Percentiles rank a stretch among this genome's conserved stretches.
Evolutionary conservation across 2,113 vertebrate species (phyloP).

Genomic region (Notothenia coriiceps): DNA sequence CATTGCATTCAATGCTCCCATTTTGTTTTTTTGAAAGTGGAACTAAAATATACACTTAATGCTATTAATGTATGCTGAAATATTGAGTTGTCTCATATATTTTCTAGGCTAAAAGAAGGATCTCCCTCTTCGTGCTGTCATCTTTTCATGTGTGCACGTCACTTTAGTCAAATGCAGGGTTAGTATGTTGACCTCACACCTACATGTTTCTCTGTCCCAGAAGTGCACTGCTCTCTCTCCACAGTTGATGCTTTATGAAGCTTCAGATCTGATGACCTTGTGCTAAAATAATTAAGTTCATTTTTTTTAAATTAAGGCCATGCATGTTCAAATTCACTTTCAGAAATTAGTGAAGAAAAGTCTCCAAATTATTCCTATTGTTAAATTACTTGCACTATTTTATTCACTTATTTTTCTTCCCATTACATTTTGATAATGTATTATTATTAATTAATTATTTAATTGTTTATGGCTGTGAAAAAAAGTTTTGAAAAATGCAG

Average conservation of each 20-base stretch:
- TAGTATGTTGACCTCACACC: conserved; percentile 38
- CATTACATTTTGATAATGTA: not conserved
- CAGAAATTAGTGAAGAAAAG: not conserved
- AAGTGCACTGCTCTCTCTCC: not conserved
- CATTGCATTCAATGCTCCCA: not conserved
- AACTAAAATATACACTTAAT: not conserved
- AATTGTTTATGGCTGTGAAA: no score
- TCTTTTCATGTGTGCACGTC: not conserved
- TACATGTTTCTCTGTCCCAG: not conserved
- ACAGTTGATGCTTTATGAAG: not conserved
- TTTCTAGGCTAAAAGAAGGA: not conserved
- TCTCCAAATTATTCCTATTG: not conserved
- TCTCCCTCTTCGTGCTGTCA: not conserved
- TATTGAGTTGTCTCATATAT: not conserved
- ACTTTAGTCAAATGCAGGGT: no score
- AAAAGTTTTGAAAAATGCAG: not conserved
- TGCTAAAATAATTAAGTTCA: no score
- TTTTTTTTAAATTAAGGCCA: no score
- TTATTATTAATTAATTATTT: not conserved
- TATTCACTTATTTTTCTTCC: not conserved
- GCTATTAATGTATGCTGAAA: not conserved
- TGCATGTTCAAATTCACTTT: not conserved
- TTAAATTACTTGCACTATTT: not conserved
- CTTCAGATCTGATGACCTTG: not conserved
- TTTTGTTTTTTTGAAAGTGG: conserved; percentile 15